Conservation (phyloP, 2,113 vertebrate genomes). For the Gobius niger region DNA sequence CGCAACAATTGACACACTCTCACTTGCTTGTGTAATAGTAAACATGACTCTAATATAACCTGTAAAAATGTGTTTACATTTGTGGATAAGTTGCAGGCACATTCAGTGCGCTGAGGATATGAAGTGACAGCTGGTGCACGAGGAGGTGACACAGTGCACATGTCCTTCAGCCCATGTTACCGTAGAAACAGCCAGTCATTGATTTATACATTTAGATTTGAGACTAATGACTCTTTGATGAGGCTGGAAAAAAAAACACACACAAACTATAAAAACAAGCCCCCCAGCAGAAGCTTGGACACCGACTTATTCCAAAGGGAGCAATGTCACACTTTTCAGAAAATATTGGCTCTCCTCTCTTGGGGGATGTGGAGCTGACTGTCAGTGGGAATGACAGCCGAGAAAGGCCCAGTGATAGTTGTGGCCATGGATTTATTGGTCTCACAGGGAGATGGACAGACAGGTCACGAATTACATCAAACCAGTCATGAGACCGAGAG, state of each 20-base stretch:
- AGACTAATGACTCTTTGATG: neutral
- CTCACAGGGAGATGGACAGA: slow-evolving; percentile 26
- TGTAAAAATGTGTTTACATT: neutral
- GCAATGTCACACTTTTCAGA: slow-evolving; percentile 18
- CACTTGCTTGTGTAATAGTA: too few species aligned
- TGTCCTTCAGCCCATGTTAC: slow-evolving; percentile 10
- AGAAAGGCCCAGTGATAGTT: slow-evolving; percentile 14
- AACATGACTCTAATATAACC: too few species aligned
- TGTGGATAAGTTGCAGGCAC: neutral
- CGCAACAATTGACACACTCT: too few species aligned
- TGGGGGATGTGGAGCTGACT: slow-evolving; percentile 39
- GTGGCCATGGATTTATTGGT: slow-evolving; percentile 15
- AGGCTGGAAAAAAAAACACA: neutral
- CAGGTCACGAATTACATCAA: slow-evolving; percentile 10
- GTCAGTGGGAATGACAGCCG: slow-evolving; percentile 29
- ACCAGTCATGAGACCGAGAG: slow-evolving; percentile 10
- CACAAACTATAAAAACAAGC: neutral
- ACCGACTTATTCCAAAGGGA: neutral
- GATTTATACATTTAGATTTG: neutral
- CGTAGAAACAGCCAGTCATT: neutral
- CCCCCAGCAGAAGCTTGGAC: neutral
- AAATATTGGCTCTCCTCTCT: slow-evolving; percentile 31
- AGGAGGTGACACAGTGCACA: slow-evolving; percentile 2
- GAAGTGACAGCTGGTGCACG: slow-evolving; percentile 2
- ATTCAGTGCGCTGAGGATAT: neutral